Percentiles rank a stretch among this genome's conserved stretches.
Evolutionary conservation across 2,113 vertebrate genomes (phyloP).

Genomic region (Pangasianodon hypophthalmus): DNA sequence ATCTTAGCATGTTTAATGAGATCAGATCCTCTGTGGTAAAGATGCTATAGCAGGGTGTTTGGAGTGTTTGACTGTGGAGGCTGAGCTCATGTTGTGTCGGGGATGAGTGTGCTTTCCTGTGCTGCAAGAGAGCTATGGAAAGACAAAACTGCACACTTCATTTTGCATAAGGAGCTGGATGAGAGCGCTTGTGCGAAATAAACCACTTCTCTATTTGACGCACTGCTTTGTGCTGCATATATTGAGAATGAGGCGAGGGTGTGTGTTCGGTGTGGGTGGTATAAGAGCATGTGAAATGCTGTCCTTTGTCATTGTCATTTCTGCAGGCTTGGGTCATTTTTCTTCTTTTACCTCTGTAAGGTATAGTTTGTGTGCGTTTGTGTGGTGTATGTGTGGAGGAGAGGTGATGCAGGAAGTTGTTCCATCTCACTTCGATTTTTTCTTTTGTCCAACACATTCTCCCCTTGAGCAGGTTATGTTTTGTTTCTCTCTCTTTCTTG

Average conservation of each 20-base stretch:
- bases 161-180: constrained; percentile 26
- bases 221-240: constrained; percentile 19
- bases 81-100: not conserved
- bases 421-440: constrained; percentile 52
- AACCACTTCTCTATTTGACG: constrained; percentile 10
- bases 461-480: constrained; percentile 2
- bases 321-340: constrained; percentile 17
- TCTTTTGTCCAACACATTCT: constrained; percentile 56
- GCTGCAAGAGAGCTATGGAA: constrained; percentile 4
- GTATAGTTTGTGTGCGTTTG: constrained; percentile 11
- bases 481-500: not conserved
- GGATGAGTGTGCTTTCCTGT: not conserved
- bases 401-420: constrained; percentile 45
- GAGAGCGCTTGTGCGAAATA: constrained; percentile 23
- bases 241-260: not conserved
- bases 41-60: not conserved
- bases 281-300: constrained; percentile 37
- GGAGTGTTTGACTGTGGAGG: not conserved
- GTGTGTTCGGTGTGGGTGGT: constrained; percentile 23
- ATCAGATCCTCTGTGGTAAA: not conserved
- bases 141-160: constrained; percentile 22
- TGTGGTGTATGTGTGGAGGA: constrained; percentile 17
- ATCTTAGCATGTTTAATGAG: not conserved
- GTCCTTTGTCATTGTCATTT: constrained; percentile 62
- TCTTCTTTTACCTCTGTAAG: constrained; percentile 30